Percentiles rank a stretch among this genome's conserved stretches.
phyloP scores from a whole-genome alignment of 2,797 vertebrate genomes.

The Otus scops region DNA sequence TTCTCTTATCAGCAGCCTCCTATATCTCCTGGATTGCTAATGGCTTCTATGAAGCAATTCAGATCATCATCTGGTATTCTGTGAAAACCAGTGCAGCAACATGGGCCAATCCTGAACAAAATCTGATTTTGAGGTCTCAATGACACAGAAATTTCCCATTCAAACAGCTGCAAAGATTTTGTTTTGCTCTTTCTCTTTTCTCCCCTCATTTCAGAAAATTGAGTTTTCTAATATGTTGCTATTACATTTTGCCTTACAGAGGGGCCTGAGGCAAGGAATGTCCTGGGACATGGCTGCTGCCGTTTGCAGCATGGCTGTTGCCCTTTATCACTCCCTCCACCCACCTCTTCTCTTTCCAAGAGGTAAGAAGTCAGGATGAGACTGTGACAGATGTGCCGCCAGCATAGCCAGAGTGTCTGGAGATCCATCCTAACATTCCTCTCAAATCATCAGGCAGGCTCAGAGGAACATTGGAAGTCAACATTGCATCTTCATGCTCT shows the following conservation, averaged over 20 bases:
- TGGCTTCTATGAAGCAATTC: slow-evolving; percentile 31
- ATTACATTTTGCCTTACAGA: not conserved
- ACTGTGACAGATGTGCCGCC: not conserved
- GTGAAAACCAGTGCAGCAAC: not conserved
- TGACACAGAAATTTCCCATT: not conserved
- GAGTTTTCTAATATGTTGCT: not conserved
- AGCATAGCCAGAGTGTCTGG: not conserved
- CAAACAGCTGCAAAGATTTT: not conserved
- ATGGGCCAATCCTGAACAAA: not conserved
- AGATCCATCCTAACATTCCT: not conserved
- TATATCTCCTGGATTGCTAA: not conserved
- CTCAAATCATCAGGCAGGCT: not conserved
- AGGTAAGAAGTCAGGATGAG: not conserved
- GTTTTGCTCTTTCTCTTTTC: not conserved
- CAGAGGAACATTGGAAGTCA: not conserved
- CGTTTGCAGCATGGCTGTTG: not conserved
- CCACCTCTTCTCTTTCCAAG: not conserved
- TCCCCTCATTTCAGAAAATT: not conserved
- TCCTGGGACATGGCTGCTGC: not conserved
- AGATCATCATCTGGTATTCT: slow-evolving; percentile 12
- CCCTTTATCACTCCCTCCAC: accelerated
- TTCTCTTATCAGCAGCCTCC: slow-evolving; percentile 29
- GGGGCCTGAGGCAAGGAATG: not conserved
- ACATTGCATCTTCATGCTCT: not conserved
- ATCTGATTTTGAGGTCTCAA: not conserved